Percentiles rank a stretch among this genome's conserved stretches.
These are phyloP conservation scores for Peromyscus maniculatus DNA, from an alignment of 2,113 vertebrate species.

Conservation along the genomic window DNA sequence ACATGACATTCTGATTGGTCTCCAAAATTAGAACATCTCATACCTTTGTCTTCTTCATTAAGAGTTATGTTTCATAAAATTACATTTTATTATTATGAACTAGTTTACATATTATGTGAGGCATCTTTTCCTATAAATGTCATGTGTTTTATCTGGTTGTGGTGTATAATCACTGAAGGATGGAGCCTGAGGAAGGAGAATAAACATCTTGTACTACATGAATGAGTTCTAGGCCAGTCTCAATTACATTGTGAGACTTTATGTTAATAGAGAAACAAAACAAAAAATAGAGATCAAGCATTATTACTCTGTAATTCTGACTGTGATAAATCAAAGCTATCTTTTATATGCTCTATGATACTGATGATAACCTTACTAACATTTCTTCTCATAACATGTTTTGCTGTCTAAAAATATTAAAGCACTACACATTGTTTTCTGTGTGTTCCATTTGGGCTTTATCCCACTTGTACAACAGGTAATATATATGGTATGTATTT, in stretches of 20 bases:
- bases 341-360: background rate
- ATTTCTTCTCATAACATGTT: background rate
- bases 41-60: background rate
- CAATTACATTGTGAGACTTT: background rate
- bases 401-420: background rate
- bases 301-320: background rate
- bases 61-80: background rate
- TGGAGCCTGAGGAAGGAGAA: background rate
- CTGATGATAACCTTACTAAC: background rate
- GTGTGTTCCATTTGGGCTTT: background rate
- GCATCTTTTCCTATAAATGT: background rate
- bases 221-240: background rate
- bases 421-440: background rate
- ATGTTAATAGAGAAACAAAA: background rate
- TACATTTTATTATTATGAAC: background rate
- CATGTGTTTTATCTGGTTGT: background rate
- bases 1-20: background rate
- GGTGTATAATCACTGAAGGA: too few species aligned
- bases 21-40: background rate
- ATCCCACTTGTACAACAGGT: background rate
- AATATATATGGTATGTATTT: background rate
- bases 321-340: background rate
- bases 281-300: background rate
- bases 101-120: background rate
- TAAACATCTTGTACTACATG: background rate